Conservation (phyloP, 2,888 invertebrate genomes). For the Lochmaea crataegi region DNA sequence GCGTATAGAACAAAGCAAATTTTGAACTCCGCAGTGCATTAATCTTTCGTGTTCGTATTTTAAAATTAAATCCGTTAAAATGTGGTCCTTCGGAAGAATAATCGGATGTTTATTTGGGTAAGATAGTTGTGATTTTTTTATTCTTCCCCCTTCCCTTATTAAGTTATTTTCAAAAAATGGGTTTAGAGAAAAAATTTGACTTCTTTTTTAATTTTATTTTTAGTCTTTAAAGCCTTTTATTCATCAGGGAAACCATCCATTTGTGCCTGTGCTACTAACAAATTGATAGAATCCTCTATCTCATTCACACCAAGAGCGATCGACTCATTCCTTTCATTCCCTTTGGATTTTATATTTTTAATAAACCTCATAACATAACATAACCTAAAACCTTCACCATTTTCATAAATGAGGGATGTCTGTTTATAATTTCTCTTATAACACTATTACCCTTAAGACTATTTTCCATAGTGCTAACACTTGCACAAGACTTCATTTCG, state of each 20-base stretch:
- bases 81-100: background rate
- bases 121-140: no score
- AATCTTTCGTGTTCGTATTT: constrained; percentile 6
- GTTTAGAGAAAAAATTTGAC: no score
- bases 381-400: background rate
- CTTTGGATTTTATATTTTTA: background rate
- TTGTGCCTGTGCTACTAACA: background rate
- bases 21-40: background rate
- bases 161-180: no score
- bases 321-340: background rate
- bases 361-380: background rate
- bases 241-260: background rate
- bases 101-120: background rate
- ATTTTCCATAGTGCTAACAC: background rate
- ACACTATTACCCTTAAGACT: background rate
- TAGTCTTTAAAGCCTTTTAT: background rate
- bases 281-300: background rate
- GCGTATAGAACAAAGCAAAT: background rate
- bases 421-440: constrained; percentile 6
- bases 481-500: background rate
- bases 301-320: background rate
- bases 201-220: background rate
- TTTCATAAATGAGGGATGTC: background rate
- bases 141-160: no score
- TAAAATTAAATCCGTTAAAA: background rate